Percentiles rank a stretch among this genome's conserved stretches.
Evolutionary conservation across 2,888 invertebrate species (phyloP).

Genomic region (Leucoptera coffeella): DNA sequence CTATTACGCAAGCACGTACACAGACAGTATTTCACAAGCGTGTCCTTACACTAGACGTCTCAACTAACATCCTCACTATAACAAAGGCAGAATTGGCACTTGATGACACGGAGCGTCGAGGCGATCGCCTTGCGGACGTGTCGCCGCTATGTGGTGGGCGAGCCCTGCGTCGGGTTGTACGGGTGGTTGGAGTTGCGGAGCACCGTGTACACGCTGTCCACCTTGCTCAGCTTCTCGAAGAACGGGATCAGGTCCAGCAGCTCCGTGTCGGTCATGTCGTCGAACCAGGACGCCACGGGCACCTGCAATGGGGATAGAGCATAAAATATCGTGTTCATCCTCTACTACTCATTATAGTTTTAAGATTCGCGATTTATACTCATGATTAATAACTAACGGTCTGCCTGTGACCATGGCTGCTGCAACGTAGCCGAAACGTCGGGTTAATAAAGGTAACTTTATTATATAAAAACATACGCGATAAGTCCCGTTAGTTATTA

Average conservation of each 20-base stretch:
- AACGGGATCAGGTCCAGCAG: constrained; percentile 95
- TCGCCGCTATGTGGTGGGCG: constrained; percentile 34
- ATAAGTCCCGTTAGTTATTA: no score
- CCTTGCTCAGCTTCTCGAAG: constrained; percentile 94
- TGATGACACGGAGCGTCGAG: constrained; percentile 10
- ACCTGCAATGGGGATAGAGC: constrained; percentile 74
- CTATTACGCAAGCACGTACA: no score
- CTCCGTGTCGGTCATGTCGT: constrained; percentile 97
- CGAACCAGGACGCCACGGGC: constrained; percentile 99
- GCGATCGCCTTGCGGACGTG: constrained; percentile 6
- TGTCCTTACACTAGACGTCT: no score
- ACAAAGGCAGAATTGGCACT: constrained; percentile 57
- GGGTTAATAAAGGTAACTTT: no score
- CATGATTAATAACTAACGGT: no score
- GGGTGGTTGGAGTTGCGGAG: constrained; percentile 89
- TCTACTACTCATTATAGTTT: no score
- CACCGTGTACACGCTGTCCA: constrained; percentile 95
- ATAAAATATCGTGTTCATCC: no score
- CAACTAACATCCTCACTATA: constrained; percentile 50
- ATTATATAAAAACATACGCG: no score
- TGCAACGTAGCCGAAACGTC: no score
- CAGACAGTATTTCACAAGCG: no score
- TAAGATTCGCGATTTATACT: no score
- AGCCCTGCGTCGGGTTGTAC: constrained; percentile 54
- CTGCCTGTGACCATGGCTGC: no score